Percentiles rank a stretch among this genome's conserved stretches.
phyloP scores from a whole-genome alignment of 2,888 invertebrate genomes.

The Lobophora halterata region DNA sequence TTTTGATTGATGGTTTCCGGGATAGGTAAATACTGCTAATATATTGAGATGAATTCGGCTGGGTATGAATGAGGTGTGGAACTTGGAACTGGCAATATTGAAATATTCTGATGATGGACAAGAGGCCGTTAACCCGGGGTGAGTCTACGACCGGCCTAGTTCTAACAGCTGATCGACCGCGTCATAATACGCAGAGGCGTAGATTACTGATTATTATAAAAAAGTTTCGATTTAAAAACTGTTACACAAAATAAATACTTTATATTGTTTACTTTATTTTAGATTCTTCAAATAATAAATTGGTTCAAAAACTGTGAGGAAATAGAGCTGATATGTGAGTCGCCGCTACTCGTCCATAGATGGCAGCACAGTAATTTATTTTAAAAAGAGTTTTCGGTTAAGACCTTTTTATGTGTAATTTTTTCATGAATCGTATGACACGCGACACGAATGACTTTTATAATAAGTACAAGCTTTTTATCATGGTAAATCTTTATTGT shows the following conservation, averaged over 20 bases:
- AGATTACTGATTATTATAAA: conserved; percentile 50
- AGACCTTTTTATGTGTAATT: no score
- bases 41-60: conserved; percentile 70
- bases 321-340: conserved; percentile 1
- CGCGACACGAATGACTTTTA: not conserved
- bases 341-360: conserved; percentile 39
- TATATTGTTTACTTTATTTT: conserved; percentile 33
- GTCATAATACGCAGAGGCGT: conserved; percentile 42
- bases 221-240: conserved; percentile 45
- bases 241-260: conserved; percentile 22
- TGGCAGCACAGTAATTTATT: conserved; percentile 32
- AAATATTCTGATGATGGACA: conserved; percentile 70
- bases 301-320: conserved; percentile 21
- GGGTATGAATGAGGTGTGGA: conserved; percentile 69
- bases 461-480: no score
- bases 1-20: conserved; percentile 52
- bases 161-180: conserved; percentile 68
- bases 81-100: conserved; percentile 43
- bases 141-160: conserved; percentile 75
- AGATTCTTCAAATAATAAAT: conserved; percentile 17
- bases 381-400: no score
- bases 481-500: conserved; percentile 3
- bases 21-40: conserved; percentile 46
- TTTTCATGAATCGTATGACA: no score
- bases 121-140: conserved; percentile 54